A percentile compares a stretch with the other conserved stretches of the same genome.
phyloP scores from a whole-genome alignment of 2,888 invertebrate genomes.

The Petrophora chlorosata region DNA sequence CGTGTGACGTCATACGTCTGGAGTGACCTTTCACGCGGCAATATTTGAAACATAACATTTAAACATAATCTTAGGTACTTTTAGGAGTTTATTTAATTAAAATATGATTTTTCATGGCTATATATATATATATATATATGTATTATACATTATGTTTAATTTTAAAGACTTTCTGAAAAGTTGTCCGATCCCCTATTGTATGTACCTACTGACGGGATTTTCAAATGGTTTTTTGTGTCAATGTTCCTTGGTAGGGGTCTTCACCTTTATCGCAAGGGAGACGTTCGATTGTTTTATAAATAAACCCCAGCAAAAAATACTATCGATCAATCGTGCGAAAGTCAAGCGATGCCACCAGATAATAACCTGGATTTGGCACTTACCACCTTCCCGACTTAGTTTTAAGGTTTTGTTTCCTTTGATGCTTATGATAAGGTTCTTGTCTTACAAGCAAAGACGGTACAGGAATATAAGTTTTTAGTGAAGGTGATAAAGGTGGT shows the following conservation, averaged over 20 bases:
- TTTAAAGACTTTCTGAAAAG: too few species aligned
- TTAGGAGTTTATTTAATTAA: too few species aligned
- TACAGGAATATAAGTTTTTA: constrained; percentile 49
- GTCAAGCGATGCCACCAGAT: constrained; percentile 72
- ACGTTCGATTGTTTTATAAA: constrained; percentile 83
- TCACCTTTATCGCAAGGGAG: constrained; percentile 72
- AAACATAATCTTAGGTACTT: too few species aligned
- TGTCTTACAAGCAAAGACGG: constrained; percentile 24
- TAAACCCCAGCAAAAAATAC: constrained; percentile 81
- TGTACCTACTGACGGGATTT: too few species aligned
- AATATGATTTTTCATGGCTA: too few species aligned
- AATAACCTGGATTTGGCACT: constrained; percentile 43
- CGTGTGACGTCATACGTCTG: too few species aligned
- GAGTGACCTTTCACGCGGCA: too few species aligned
- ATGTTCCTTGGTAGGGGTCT: constrained; percentile 68
- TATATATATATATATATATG: too few species aligned
- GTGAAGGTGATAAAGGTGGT: constrained; percentile 36
- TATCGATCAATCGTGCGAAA: constrained; percentile 84
- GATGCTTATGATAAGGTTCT: constrained; percentile 39
- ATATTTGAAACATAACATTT: too few species aligned
- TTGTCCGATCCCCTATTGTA: too few species aligned
- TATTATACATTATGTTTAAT: too few species aligned
- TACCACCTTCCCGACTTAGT: constrained; percentile 36
- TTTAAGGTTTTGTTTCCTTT: constrained; percentile 34
- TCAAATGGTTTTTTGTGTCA: constrained; percentile 44